phyloP scores from a whole-genome alignment of 23 tunicate genomes.

The Trididemnum nubilum region DNA sequence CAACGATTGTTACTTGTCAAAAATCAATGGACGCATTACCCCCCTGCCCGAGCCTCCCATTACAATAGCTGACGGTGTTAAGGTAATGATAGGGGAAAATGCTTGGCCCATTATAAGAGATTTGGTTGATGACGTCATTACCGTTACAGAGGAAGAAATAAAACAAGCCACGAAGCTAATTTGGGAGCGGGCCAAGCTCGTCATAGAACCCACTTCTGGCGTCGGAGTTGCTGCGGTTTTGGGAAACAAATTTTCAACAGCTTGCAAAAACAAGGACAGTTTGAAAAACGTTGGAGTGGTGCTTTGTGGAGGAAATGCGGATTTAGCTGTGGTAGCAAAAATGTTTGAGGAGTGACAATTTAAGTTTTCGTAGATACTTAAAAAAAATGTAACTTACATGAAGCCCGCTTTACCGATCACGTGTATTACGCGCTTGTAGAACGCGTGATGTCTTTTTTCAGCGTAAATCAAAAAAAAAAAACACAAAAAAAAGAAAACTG shows the following conservation, averaged over 20 bases:
- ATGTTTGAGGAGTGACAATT: neutral
- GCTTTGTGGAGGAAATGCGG: conserved; percentile 96
- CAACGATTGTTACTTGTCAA: conserved; percentile 81
- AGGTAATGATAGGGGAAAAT: conserved; percentile 69
- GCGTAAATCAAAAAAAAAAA: too few species aligned
- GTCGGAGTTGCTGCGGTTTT: conserved; percentile 89
- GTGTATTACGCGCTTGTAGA: too few species aligned
- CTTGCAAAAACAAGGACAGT: conserved; percentile 5
- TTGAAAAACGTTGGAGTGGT: conserved; percentile 77
- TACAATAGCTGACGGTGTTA: conserved; percentile 96
- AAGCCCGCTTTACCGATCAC: too few species aligned
- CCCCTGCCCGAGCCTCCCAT: conserved; percentile 36
- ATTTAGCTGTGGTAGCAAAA: conserved; percentile 39
- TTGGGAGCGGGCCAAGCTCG: conserved; percentile 84
- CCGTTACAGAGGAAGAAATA: conserved; percentile 86
- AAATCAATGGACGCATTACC: conserved; percentile 49
- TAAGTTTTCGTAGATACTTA: too few species aligned
- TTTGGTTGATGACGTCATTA: conserved; percentile 92
- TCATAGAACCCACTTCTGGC: conserved; percentile 95
- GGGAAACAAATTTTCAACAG: conserved; percentile 23
- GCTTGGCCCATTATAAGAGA: conserved; percentile 97
- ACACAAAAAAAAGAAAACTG: too few species aligned
- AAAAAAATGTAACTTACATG: too few species aligned
- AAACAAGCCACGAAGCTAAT: conserved; percentile 70
- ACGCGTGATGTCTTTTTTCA: too few species aligned